These are phyloP conservation scores for Watsonalla binaria DNA, from an alignment of 2,888 invertebrate species.

Conservation along the genomic window DNA sequence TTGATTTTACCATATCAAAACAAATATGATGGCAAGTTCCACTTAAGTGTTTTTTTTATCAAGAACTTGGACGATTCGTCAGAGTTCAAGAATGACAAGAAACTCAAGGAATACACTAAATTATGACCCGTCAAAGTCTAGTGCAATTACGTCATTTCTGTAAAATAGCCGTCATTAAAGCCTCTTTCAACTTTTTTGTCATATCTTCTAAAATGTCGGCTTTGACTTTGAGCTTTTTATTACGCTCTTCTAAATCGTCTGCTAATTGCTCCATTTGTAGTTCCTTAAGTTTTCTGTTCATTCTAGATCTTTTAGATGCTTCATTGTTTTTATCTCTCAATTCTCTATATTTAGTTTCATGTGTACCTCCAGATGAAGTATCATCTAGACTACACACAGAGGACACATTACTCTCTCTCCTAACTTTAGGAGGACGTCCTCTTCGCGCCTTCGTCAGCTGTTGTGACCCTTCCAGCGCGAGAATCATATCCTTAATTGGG, in stretches of 20 bases:
- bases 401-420: slow-evolving; percentile 66
- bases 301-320: slow-evolving; percentile 85
- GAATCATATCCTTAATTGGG: slow-evolving; percentile 65
- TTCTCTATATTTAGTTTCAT: slow-evolving; percentile 81
- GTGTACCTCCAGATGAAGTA: slow-evolving; percentile 55
- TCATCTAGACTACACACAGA: slow-evolving; percentile 66
- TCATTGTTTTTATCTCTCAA: slow-evolving; percentile 88
- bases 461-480: slow-evolving; percentile 59
- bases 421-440: slow-evolving; percentile 75
- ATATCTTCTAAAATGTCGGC: slow-evolving; percentile 83
- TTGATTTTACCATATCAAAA: not conserved
- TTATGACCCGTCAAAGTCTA: slow-evolving; percentile 11
- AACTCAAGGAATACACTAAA: slow-evolving; percentile 30
- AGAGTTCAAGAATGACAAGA: slow-evolving; percentile 14
- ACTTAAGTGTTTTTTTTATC: not conserved
- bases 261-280: slow-evolving; percentile 75
- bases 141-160: slow-evolving; percentile 58
- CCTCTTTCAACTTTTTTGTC: slow-evolving; percentile 81
- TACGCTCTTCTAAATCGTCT: slow-evolving; percentile 79
- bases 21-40: not conserved
- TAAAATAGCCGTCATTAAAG: slow-evolving; percentile 81
- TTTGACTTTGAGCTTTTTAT: slow-evolving; percentile 81
- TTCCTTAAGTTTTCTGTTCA: slow-evolving; percentile 82
- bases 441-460: slow-evolving; percentile 59
- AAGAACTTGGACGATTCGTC: not conserved